A percentile compares a stretch with the other conserved stretches of the same genome.
Evolutionary conservation across 2,113 vertebrate genomes (phyloP).

Genomic region (Oncorhynchus keta): DNA sequence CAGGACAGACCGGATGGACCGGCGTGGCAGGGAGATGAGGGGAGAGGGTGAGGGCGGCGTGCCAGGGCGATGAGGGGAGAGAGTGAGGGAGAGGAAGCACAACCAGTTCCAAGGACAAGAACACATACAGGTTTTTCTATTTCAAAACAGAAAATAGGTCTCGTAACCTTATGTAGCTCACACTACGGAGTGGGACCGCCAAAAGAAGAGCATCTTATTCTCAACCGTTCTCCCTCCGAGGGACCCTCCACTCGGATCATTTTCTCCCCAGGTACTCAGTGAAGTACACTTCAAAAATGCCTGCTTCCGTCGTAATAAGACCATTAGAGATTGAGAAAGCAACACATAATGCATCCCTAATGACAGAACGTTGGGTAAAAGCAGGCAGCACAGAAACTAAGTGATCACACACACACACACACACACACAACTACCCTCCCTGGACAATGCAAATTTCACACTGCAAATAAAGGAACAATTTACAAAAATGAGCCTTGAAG

Average conservation of each 20-base stretch:
- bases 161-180: neutral
- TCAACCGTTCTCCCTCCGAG: no score
- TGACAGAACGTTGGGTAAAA: slow-evolving; percentile 16
- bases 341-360: neutral
- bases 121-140: slow-evolving; percentile 12
- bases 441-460: slow-evolving; percentile 13
- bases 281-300: neutral
- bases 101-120: slow-evolving; percentile 43
- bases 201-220: no score
- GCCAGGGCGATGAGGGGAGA: slow-evolving; percentile 32
- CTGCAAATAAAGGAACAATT: slow-evolving; percentile 26
- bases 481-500: slow-evolving; percentile 35
- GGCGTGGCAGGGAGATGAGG: slow-evolving; percentile 39
- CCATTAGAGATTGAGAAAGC: neutral
- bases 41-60: slow-evolving; percentile 1
- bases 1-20: slow-evolving; percentile 21
- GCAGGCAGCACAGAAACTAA: slow-evolving; percentile 3
- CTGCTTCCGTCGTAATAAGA: neutral
- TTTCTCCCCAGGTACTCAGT: no score
- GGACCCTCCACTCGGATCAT: no score
- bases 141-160: neutral
- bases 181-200: no score
- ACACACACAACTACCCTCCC: neutral
- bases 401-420: no score
- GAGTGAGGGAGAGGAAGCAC: slow-evolving; percentile 19